These are phyloP conservation scores for Malacoraja senta DNA, from an alignment of 2,797 vertebrate species.

Conservation along the genomic window DNA sequence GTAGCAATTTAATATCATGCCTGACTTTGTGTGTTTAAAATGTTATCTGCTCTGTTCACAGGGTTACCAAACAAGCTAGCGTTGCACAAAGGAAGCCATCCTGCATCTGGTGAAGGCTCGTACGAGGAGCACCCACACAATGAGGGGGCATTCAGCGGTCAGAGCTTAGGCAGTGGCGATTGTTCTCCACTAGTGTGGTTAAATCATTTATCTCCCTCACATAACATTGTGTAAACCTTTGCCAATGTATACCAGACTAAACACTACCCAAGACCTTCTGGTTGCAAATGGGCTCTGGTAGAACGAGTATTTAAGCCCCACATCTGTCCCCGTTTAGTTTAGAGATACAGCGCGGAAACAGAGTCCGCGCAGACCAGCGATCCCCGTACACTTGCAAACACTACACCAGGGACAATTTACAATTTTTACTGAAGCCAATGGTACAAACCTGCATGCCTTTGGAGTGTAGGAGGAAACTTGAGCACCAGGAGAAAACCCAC, in stretches of 20 bases:
- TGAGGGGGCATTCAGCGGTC: not conserved
- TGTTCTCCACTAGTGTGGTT: not conserved
- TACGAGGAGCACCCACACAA: not conserved
- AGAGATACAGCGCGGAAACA: no score
- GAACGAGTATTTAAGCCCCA: not conserved
- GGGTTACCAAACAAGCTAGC: not conserved
- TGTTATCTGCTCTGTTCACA: not conserved
- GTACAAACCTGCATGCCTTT: no score
- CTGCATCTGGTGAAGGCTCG: not conserved
- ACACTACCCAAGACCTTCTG: not conserved
- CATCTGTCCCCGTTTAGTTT: not conserved
- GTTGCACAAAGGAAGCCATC: not conserved
- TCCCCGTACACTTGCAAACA: no score
- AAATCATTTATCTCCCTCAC: not conserved
- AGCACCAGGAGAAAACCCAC: no score
- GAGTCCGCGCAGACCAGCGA: no score
- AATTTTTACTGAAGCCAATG: no score
- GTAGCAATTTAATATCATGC: not conserved
- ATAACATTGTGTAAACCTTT: not conserved
- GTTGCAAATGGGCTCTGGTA: not conserved
- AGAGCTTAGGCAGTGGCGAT: not conserved
- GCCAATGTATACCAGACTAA: not conserved
- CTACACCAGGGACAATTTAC: no score
- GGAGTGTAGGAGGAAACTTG: no score
- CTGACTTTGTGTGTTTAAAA: not conserved